Base-by-base conservation (phyloP, 2,888 invertebrate genomes). In the Lepidocyrtoides sp. region DNA sequence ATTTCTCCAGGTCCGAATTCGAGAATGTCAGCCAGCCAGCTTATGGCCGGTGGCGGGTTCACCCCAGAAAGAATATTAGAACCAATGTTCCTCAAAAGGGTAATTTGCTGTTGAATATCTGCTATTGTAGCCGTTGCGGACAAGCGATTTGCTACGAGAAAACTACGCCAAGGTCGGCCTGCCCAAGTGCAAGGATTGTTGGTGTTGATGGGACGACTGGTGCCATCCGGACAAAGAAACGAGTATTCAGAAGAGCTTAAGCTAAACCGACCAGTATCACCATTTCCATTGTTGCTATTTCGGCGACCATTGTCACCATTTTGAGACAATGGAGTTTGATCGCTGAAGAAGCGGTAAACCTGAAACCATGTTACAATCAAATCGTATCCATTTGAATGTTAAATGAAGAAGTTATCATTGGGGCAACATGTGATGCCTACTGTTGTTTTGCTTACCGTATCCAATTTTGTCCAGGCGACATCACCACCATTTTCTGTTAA, bases 391-490 rank as follows among this genome's bases (percentile, higher is more conserved):
- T 69, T 69, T 29, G 14, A 51, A 26, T 75, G 1, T 12, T 12
- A 44, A 1, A 44, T 44, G 10, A 44, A 44, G 12, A 14, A 12
- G 10, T 12, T 44, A 44, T 44, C 10, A 5, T 8, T 44, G 44
- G 44, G 44, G 51, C 1, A n/a, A 51, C 1, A 17, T n/a, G 17
- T 17, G 48, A 48, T 48, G 48, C 4, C 2, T 12, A 2, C n/a
- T 51, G n/a, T 51, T 51, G 1, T 1, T 51, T 3, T n/a, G 0
- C 7, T 48, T 72, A 98, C 97, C 94, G 96, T 98, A 94, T 97
- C 97, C 91, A 97, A 97, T 95, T 98, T 98, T 14, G 97, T 98
- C 96, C 98, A 98, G 14, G 98, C 98, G 1, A 98, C 97, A 94
- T 98, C 97, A 0, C 98, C 98, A 1, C 97, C 97, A 93, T 97